Conservation (phyloP, 2,113 vertebrate genomes). For the Passerina amoena region DNA sequence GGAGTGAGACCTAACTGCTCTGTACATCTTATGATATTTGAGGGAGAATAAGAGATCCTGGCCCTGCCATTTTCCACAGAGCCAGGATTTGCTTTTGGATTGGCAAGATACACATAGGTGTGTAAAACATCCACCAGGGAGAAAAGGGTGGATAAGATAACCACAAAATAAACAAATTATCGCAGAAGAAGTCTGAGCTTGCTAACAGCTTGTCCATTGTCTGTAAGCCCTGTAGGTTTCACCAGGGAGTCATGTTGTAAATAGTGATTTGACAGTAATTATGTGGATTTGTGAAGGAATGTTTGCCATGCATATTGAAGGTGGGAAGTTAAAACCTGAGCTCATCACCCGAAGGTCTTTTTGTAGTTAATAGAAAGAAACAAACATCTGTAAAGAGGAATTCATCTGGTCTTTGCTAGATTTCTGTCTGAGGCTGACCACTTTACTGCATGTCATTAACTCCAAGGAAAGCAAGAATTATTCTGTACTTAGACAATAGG, state of each 20-base stretch:
- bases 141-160: not conserved
- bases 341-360: conserved; percentile 16
- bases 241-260: not conserved
- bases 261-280: conserved; percentile 51
- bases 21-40: not conserved
- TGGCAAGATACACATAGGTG: not conserved
- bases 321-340: conserved; percentile 29
- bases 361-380: conserved; percentile 13
- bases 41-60: not conserved
- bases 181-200: not conserved
- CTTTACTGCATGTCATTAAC: not conserved
- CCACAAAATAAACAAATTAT: conserved; percentile 29
- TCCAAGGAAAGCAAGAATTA: not conserved
- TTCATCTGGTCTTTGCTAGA: not conserved
- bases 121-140: not conserved
- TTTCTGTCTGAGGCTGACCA: not conserved
- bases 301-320: conserved; percentile 40
- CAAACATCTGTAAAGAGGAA: conserved; percentile 7
- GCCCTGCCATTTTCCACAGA: not conserved
- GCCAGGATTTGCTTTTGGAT: not conserved
- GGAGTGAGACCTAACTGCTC: not conserved
- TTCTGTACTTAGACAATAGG: not conserved
- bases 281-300: conserved; percentile 33
- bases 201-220: conserved; percentile 28
- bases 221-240: not conserved